Evolutionary conservation across 2,888 invertebrate genomes (phyloP).

Genomic region (Arge pagana): DNA sequence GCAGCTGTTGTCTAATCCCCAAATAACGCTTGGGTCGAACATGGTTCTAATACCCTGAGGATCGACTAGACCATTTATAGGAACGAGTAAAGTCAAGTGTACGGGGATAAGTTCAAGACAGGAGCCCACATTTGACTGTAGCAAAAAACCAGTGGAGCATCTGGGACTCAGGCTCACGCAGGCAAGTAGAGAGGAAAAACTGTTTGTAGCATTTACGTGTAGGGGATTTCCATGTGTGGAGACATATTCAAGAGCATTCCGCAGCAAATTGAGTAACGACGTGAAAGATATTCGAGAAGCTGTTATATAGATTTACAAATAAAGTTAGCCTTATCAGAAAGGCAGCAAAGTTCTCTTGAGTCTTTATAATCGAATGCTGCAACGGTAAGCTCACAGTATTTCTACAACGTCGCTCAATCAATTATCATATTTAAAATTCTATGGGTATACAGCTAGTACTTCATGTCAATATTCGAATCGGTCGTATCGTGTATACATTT

Average conservation of each 20-base stretch:
- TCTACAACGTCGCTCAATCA: too few species aligned
- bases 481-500: too few species aligned
- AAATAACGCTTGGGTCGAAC: slow-evolving; percentile 4
- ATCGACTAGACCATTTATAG: slow-evolving; percentile 1
- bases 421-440: too few species aligned
- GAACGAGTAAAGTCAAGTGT: slow-evolving; percentile 1
- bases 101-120: slow-evolving; percentile 12
- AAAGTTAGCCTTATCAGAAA: too few species aligned
- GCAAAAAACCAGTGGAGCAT: slow-evolving; percentile 36
- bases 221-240: slow-evolving; percentile 9
- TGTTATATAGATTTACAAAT: neutral
- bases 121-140: slow-evolving; percentile 30
- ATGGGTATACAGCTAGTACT: too few species aligned
- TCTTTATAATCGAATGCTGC: too few species aligned
- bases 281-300: neutral
- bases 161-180: slow-evolving; percentile 28
- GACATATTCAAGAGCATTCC: slow-evolving; percentile 8
- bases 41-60: neutral
- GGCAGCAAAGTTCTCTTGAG: too few species aligned
- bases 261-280: neutral
- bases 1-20: slow-evolving; percentile 13
- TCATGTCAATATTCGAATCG: too few species aligned
- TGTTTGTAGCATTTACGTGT: slow-evolving; percentile 10
- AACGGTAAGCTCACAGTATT: too few species aligned
- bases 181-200: slow-evolving; percentile 1